These are phyloP conservation scores for Gadopsis marmoratus DNA, from an alignment of 2,797 vertebrate genomes.

Conservation along the genomic window DNA sequence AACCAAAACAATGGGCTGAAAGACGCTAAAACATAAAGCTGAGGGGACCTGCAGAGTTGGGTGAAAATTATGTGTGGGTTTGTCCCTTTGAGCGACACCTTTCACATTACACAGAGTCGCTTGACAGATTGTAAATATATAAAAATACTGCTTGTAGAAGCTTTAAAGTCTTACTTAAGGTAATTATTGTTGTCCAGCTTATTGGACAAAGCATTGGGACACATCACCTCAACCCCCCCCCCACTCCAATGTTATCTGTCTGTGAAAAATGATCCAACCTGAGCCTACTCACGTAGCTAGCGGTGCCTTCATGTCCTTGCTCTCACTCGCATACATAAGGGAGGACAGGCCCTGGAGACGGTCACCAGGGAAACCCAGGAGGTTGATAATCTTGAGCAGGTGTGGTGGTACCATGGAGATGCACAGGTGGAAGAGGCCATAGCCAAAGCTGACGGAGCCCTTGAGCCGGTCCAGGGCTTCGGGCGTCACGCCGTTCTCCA, in stretches of 20 bases:
- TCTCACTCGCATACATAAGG: slow-evolving; percentile 97
- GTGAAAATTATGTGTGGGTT: not conserved
- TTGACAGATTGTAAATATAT: not conserved
- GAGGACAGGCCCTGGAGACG: slow-evolving; percentile 97
- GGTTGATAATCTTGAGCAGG: slow-evolving; percentile 99
- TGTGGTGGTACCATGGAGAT: slow-evolving; percentile 99
- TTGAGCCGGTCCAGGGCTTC: slow-evolving; percentile 97
- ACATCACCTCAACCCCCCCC: not conserved
- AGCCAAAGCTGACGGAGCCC: slow-evolving; percentile 99
- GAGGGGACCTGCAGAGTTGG: not conserved
- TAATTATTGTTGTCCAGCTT: not conserved
- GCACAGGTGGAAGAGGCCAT: slow-evolving; percentile 99
- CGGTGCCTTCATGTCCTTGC: slow-evolving; percentile 99
- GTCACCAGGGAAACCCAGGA: slow-evolving; percentile 99
- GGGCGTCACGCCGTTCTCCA: slow-evolving; percentile 74
- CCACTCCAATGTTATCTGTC: not conserved
- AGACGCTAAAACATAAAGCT: not conserved
- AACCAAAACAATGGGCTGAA: not conserved
- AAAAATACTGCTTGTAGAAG: not conserved
- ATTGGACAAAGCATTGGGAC: not conserved
- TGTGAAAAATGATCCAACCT: not conserved
- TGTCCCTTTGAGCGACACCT: not conserved
- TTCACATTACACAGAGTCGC: not conserved
- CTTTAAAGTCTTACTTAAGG: not conserved
- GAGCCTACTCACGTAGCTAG: slow-evolving; percentile 96